phyloP scores from a whole-genome alignment of 2,797 vertebrate genomes.

The Poeciliopsis turneri region DNA sequence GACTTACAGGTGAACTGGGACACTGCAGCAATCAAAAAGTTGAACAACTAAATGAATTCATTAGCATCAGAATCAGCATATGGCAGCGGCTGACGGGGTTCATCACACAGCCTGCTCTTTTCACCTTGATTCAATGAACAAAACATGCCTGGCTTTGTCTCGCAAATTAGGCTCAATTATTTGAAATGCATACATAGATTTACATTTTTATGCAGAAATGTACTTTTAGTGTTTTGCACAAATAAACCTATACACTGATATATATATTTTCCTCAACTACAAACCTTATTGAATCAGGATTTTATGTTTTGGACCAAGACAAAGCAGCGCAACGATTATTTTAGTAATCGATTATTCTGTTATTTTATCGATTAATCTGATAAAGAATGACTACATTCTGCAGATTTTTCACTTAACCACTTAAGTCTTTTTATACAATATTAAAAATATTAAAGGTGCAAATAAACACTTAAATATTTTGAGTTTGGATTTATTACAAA shows the following conservation, averaged over 20 bases:
- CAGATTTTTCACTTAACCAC: no score
- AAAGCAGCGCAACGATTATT: no score
- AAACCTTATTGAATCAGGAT: neutral
- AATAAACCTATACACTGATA: neutral
- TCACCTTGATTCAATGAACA: slow-evolving; percentile 53
- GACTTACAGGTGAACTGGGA: slow-evolving; percentile 70
- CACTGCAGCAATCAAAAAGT: slow-evolving; percentile 65
- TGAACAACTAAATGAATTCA: slow-evolving; percentile 68
- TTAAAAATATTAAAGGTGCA: no score
- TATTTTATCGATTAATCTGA: no score
- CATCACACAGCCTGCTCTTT: slow-evolving; percentile 46
- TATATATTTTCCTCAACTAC: neutral
- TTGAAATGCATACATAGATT: neutral
- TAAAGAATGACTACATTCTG: no score
- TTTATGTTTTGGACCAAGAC: neutral
- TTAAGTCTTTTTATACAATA: no score
- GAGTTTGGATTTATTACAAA: no score
- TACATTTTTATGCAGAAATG: neutral
- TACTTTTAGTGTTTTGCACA: neutral
- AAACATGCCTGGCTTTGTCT: slow-evolving; percentile 17
- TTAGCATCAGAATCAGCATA: slow-evolving; percentile 72
- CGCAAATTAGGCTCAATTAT: slow-evolving; percentile 13
- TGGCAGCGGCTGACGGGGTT: slow-evolving; percentile 57
- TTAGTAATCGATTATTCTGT: no score
- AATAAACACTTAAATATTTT: no score